Percentiles rank a stretch among this genome's conserved stretches.
phyloP scores from a whole-genome alignment of 2,797 vertebrate genomes.

The Poeciliopsis paucimaculata region DNA sequence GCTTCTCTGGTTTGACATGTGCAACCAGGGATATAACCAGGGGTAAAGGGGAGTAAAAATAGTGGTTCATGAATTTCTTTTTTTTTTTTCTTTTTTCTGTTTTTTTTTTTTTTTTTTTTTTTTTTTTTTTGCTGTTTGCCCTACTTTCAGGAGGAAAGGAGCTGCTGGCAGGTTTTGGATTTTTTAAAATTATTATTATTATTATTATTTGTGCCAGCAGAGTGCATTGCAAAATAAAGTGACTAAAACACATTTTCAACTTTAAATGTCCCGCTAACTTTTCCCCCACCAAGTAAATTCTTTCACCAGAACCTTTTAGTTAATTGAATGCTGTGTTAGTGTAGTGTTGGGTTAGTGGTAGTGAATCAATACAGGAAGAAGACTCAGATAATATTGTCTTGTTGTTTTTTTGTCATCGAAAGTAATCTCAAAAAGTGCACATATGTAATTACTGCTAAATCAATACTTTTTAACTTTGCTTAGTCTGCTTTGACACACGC shows the following conservation, averaged over 20 bases:
- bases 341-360: background rate
- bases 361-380: background rate
- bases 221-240: background rate
- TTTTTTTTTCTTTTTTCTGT: background rate
- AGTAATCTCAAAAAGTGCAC: background rate
- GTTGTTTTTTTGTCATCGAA: background rate
- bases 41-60: background rate
- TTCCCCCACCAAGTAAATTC: background rate
- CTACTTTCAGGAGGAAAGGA: background rate
- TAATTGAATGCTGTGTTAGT: background rate
- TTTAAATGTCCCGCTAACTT: background rate
- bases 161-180: background rate
- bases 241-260: background rate
- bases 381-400: background rate
- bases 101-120: background rate
- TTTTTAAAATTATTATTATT: background rate
- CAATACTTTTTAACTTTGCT: background rate
- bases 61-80: background rate
- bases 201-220: background rate
- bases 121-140: background rate
- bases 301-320: background rate
- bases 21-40: background rate
- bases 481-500: background rate
- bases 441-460: background rate
- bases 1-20: background rate